Base-by-base conservation (phyloP, 2,113 vertebrate species). In the Psittacara wagleri region DNA sequence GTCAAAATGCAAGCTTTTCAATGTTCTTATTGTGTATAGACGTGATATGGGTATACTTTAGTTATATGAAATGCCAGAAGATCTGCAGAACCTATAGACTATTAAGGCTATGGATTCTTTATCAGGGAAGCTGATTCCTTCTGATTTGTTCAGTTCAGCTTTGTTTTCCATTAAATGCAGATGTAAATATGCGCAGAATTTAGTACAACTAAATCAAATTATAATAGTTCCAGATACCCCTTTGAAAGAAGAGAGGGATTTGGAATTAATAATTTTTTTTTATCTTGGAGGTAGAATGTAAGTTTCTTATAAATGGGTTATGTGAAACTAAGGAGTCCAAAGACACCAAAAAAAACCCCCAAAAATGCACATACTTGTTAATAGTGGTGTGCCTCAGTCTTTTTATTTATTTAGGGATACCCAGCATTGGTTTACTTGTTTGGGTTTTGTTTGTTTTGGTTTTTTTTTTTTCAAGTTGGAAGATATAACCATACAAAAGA, bases 261-360 rank as follows among this genome's bases (percentile, higher is more conserved):
- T 66, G 13, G n/a, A n/a, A 64, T 78, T 52, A 75, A 68, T 41
- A 41, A 54, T 7, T 68, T 48, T 5, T 63, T 68, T 68, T 66
- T 55, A 10, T 81, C 33, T 77, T 83, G 46, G 28, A 87, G 41
- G 23, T 29, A 63, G 39, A 46, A 27, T 14, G 8, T 8, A 59
- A 62, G 17, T 55, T 69, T 91, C 17, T 64, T 75, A 37, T 44
- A 39, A 77, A 27, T 35, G 6, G 8, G 8, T 3, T 51, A 48
- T 44, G 13, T 73, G 33, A 70, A 92, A 80, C 27, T 59, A 63
- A 77, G 17, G 48, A 75, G 16, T 66, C 46, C 13, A 91, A 61
- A 82, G 35, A 9, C 62, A 78, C 6, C 1, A 35, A 17, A 43
- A 17, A 43, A 16, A 16, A 1, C 2, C 16, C 5, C 1, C 10